These are phyloP conservation scores for Mizuhopecten yessoensis DNA, from an alignment of 1,140 invertebrate species.

Conservation along the genomic window DNA sequence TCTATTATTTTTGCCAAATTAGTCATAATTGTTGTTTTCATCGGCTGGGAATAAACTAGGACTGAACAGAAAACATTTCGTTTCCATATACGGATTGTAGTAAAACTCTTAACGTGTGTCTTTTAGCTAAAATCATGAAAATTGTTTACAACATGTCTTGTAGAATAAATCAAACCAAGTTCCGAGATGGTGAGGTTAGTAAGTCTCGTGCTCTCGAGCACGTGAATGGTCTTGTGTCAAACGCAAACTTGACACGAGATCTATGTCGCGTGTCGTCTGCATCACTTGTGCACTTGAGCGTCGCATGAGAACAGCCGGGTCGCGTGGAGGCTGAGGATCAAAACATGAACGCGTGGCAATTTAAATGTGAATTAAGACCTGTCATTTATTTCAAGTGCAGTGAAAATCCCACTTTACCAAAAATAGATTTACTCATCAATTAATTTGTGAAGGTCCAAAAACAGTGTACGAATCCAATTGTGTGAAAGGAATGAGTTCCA, in stretches of 20 bases:
- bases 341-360: slow-evolving; percentile 31
- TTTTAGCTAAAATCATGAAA: background rate
- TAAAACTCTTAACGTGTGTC: background rate
- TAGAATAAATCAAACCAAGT: background rate
- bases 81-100: background rate
- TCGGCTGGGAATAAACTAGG: background rate
- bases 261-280: slow-evolving; percentile 30
- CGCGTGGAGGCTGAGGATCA: background rate
- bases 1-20: background rate
- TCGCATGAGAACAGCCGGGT: background rate
- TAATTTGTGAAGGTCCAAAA: no score
- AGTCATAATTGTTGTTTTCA: background rate
- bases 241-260: background rate
- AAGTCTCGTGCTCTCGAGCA: background rate
- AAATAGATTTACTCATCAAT: background rate
- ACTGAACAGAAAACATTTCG: background rate
- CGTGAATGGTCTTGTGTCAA: slow-evolving; percentile 19
- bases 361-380: slow-evolving; percentile 15
- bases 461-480: no score
- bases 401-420: background rate
- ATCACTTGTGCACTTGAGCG: slow-evolving; percentile 30
- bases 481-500: no score
- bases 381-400: background rate
- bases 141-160: background rate
- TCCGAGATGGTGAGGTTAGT: background rate